Base-by-base conservation (phyloP, 2,113 vertebrate species). In the Struthidea cinerea region DNA sequence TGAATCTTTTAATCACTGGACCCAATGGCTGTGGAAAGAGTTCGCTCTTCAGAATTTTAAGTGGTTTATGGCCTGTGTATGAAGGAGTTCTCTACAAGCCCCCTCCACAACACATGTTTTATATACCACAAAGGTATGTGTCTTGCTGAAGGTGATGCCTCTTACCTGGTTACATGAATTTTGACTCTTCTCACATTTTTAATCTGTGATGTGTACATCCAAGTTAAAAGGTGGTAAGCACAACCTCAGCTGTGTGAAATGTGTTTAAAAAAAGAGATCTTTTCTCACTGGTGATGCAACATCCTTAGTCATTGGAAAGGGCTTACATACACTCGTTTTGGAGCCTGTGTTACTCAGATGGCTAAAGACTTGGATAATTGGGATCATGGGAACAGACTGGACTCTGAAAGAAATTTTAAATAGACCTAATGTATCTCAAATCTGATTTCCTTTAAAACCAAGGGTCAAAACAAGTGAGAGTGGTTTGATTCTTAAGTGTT, bases 1-100 rank as follows among this genome's bases (percentile, higher is more conserved):
- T 99, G 99, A 99, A 99, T 96, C 98, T 99, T 76, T 94, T 99
- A 93, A 99, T 99, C 97, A 99, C 99, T 16, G 99, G 99, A 46
- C 99, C 99, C 23, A 99, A 99, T 82, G 99, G 99, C 87, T 99
- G 99, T 92, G 99, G 99, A 52, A 99, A 99, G 96, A 99, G 99
- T 95, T 99, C 99, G 1, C 98, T 99, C 71, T 99, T 99, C 97
- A 98, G 99, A 95, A 99, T 99, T 98, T 98, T 99, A 86, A 99
- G 99, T 49, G 99, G 99, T 23, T 93, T 99, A 49, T 99, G 99
- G 99, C 99, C 99, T 16, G 99, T 99, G 30, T 99, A 99, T 68
- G 98, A 98, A 57, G 99, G 99, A 70, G 97, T 98, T 52, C 98
- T 99, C 24, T 98, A 98, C 94, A 99, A 99, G 90, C 99, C 99